Evolutionary conservation across 2,113 vertebrate genomes (phyloP).

Genomic region (Carassius gibelio): DNA sequence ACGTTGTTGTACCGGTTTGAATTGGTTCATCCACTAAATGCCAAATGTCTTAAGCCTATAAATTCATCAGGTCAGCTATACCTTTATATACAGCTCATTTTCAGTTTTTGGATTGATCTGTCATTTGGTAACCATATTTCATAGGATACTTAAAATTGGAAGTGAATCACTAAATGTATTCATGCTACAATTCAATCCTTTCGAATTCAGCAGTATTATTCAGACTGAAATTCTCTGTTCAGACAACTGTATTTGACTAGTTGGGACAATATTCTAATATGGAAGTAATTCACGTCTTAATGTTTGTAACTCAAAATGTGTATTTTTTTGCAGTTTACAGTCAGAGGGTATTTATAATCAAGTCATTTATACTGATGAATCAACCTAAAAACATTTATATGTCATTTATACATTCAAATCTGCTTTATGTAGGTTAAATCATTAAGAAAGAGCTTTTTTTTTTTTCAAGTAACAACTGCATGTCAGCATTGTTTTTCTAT

Average conservation of each 20-base stretch:
- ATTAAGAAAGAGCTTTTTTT: no score
- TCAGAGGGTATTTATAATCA: background rate
- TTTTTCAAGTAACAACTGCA: no score
- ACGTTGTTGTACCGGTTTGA: background rate
- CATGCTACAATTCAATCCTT: background rate
- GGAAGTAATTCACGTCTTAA: no score
- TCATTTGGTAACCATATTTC: background rate
- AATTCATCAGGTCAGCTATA: background rate
- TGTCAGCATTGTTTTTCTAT: no score
- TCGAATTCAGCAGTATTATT: background rate
- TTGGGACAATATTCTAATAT: background rate
- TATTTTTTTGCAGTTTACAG: background rate
- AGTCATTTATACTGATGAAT: no score
- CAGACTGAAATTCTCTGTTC: background rate
- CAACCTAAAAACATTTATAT: no score
- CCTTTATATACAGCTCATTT: no score
- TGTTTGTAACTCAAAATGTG: background rate
- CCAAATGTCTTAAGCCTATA: background rate
- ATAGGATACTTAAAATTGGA: no score
- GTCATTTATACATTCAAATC: no score
- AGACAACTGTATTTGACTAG: background rate
- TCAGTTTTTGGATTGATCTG: background rate
- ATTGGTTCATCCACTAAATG: background rate
- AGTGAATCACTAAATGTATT: background rate
- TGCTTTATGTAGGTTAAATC: no score